Evolutionary conservation across 2,113 vertebrate genomes (phyloP).

Genomic region (Ceratotherium simum): DNA sequence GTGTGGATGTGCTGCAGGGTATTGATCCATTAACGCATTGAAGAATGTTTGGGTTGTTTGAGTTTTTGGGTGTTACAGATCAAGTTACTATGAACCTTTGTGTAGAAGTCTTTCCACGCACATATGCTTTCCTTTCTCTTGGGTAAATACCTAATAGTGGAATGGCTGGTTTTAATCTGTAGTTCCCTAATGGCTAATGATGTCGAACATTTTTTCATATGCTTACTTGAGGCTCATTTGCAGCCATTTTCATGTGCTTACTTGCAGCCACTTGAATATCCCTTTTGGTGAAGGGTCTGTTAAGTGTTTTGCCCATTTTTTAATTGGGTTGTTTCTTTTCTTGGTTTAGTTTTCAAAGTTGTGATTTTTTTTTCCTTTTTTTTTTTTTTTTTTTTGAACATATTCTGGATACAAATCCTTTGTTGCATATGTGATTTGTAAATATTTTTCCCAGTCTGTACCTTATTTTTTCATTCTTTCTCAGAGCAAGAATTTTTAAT

Average conservation of each 20-base stretch:
- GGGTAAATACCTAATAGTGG: not conserved
- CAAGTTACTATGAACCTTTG: not conserved
- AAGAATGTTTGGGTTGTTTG: not conserved
- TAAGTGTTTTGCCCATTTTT: not conserved
- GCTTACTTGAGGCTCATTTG: not conserved
- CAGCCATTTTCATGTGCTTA: not conserved
- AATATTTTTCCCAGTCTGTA: slow-evolving; percentile 1
- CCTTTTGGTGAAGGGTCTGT: not conserved
- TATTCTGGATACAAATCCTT: not conserved
- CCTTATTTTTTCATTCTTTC: not conserved
- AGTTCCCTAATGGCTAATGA: not conserved
- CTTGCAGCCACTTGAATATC: not conserved
- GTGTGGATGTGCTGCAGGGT: not conserved
- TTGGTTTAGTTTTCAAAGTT: slow-evolving; percentile 12
- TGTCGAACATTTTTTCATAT: not conserved
- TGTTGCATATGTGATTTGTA: not conserved
- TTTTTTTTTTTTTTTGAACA: not conserved
- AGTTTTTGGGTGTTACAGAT: not conserved
- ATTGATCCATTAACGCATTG: not conserved
- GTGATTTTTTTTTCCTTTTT: not conserved
- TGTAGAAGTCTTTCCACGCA: not conserved
- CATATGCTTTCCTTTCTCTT: not conserved
- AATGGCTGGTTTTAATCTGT: not conserved
- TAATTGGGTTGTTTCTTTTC: not conserved
- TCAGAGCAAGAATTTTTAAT: slow-evolving; percentile 30